Base-by-base conservation (phyloP, 23 tunicate genomes). In the Botrylloides violaceus region DNA sequence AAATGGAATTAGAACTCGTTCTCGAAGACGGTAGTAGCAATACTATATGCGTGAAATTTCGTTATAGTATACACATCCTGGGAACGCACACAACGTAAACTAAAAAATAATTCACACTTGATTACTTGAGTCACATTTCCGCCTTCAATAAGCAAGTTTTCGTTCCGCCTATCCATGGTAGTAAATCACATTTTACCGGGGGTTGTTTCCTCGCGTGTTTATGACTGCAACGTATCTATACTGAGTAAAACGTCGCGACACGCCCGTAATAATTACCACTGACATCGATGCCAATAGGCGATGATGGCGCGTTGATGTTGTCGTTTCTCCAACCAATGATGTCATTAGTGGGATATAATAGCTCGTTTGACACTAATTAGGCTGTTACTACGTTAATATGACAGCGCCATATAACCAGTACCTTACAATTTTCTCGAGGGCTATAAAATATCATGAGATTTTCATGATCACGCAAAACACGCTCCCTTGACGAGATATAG, bases 311-410 rank as follows among this genome's bases (percentile, higher is more conserved):
- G 53, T 7, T 43, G 12, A 43, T 43, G 53, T 15, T 15, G 53
- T 43, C 53, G 53, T 9, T 43, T 43, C 53, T 15, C 9, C 12
- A 43, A 43, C 53, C 53, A 43, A 43, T 43, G 53, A 43, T 43
- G 53, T 43, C 53, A 43, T 43, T 43, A 43, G 53, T 43, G 53
- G 53, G 53, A 7, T 43, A 43, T 43, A 43, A 43, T 43, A 43
- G 53, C 53, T 43, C 53, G 53, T 43, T 43, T 43, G 53, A 43
- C 53, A 43, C 12, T 43, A 43, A 43, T 43, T 43, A 43, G 53
- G 53, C 53, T 7, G 53, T 43, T 43, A 43, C 15, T 43, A 43
- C 53, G 53, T 43, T 7, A 43, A 43, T 43, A 43, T 15, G 53
- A 43, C 53, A 7, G 15, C 53, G 15, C 53, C 15, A 15, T 15